Conservation (phyloP, 1,140 invertebrate genomes). For the Drosophila pectinifera region DNA sequence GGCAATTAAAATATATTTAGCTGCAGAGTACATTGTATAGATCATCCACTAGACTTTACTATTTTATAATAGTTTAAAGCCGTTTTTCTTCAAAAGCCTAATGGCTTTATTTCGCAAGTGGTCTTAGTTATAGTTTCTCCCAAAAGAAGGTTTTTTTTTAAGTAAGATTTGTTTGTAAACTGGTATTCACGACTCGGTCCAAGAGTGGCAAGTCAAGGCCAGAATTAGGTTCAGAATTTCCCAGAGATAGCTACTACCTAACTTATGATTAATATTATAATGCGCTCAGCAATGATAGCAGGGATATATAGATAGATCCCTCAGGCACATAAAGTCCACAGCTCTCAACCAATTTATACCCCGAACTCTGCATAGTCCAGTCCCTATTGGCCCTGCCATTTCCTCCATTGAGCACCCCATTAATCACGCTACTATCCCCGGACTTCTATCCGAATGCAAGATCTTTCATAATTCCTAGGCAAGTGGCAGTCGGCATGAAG, state of each 20-base stretch:
- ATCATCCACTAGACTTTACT: background rate
- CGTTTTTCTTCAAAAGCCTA: background rate
- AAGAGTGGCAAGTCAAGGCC: too few species aligned
- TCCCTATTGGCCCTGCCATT: background rate
- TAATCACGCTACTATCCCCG: background rate
- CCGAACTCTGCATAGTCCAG: background rate
- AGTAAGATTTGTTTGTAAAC: background rate
- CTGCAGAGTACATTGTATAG: background rate
- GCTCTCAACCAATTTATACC: too few species aligned
- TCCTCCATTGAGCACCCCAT: background rate
- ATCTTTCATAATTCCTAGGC: constrained; percentile 19
- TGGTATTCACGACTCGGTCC: too few species aligned
- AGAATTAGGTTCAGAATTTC: background rate
- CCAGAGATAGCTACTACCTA: too few species aligned
- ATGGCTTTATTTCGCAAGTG: too few species aligned
- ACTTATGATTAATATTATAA: too few species aligned
- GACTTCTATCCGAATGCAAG: background rate
- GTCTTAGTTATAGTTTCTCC: too few species aligned
- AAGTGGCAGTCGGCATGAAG: constrained; percentile 44
- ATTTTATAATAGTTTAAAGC: background rate
- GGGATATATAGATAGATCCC: too few species aligned
- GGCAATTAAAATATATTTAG: background rate
- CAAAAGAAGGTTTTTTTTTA: too few species aligned
- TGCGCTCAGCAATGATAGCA: too few species aligned
- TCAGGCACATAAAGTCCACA: too few species aligned